phyloP scores from a whole-genome alignment of 2,113 vertebrate species.

The Piprites chloris region DNA sequence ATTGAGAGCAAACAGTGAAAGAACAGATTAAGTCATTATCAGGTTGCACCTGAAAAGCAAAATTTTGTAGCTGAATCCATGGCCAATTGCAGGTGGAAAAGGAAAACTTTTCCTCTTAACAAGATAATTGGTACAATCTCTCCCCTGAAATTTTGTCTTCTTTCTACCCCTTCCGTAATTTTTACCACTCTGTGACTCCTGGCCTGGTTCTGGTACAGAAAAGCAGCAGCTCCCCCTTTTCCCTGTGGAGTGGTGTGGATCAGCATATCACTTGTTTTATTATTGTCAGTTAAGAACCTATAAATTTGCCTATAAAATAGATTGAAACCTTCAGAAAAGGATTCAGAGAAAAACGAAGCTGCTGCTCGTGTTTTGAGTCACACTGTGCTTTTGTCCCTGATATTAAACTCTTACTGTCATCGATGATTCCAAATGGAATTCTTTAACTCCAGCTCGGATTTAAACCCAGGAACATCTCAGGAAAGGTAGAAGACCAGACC shows the following conservation, averaged over 20 bases:
- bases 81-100: not conserved
- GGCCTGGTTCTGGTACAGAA: not conserved
- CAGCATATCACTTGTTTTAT: not conserved
- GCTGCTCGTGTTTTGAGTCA: not conserved
- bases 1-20: not conserved
- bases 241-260: not conserved
- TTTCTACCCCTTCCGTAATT: not conserved
- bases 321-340: not conserved
- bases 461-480: not conserved
- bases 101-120: not conserved
- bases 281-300: not conserved
- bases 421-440: not conserved
- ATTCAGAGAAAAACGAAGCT: not conserved
- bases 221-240: not conserved
- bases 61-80: not conserved
- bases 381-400: not conserved
- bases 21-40: not conserved
- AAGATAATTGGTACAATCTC: not conserved
- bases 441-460: not conserved
- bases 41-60: not conserved
- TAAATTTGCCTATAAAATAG: not conserved
- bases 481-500: not conserved
- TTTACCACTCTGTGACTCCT: not conserved
- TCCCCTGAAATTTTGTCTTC: not conserved
- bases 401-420: not conserved